Evolutionary conservation across 2,797 vertebrate species (phyloP), one percentile per base, ranked within the genome.

Genomic region (Aeoliscus strigatus): DNA sequence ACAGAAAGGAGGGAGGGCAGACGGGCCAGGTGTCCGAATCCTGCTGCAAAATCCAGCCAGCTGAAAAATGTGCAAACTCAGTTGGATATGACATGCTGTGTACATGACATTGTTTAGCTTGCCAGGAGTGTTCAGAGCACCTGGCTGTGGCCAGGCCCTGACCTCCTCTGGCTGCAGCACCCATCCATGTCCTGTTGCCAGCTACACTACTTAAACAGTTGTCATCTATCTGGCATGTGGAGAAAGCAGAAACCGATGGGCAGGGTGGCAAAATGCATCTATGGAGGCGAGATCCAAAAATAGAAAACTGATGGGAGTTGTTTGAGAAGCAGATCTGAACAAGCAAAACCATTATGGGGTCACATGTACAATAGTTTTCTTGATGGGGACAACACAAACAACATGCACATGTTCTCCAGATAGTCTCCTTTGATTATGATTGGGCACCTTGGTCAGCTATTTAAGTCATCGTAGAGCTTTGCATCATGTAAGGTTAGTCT

Each of bases 211-310:
- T 69, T 55, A 74, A 60, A 70, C 47, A 54, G 69, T 29, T 73
- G 77, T 72, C 72, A 79, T 71, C 63, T 75, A 70, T 74, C 59
- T 67, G 73, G 74, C 70, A 71, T 79, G 72, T 71, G 67, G 59
- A 57, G 47, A 29, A 58, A 66, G 61, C 49, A 66, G 68, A 61
- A 60, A 71, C 80, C 80, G 66, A 74, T 60, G 52, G 69, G 69
- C 51, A 57, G 51, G 51, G 53, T 56, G 63, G 66, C 67, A 77
- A 70, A 86, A 83, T 81, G 81, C 74, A 75, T 68, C 59, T 34
- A 72, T 31, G 75, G 71, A 79, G 83, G 66, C 71, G 54, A 36
- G 41, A 48, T 60, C 75, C 77, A 75, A 78, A 88, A 87, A 88
- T 87, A 89, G 81, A 80, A 62, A 56, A 35, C 23, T 38, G 52